These are phyloP conservation scores for Choristoneura fumiferana DNA, from an alignment of 1,140 invertebrate genomes.

Conservation along the genomic window DNA sequence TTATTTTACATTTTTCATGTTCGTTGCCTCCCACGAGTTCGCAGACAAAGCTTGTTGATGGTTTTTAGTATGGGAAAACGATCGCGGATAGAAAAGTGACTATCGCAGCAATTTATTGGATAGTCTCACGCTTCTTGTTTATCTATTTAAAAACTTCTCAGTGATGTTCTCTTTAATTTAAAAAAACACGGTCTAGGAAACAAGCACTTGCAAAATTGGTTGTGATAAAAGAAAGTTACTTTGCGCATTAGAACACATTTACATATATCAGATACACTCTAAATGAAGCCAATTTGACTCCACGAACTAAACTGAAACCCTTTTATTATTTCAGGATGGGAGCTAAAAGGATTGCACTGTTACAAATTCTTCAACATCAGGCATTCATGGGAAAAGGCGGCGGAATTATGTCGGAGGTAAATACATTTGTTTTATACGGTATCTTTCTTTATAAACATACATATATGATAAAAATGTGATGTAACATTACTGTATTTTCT, in stretches of 20 bases:
- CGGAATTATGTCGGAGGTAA: conserved; percentile 96
- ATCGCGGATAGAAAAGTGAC: conserved; percentile 26
- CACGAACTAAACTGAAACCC: conserved; percentile 7
- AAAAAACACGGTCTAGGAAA: too few species aligned
- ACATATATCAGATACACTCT: background rate
- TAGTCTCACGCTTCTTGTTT: background rate
- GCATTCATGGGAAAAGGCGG: conserved; percentile 97
- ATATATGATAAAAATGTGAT: background rate
- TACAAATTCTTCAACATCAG: conserved; percentile 97
- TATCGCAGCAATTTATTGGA: conserved; percentile 10
- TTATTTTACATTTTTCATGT: background rate
- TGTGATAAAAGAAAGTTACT: too few species aligned
- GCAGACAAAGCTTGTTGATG: conserved; percentile 20
- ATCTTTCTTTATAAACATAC: too few species aligned
- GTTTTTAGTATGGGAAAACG: conserved; percentile 25
- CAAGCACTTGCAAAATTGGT: too few species aligned
- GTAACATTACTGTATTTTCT: conserved; percentile 27
- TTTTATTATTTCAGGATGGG: conserved; percentile 89
- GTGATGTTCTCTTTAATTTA: conserved; percentile 1
- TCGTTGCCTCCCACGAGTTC: conserved; percentile 12
- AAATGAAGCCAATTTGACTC: background rate
- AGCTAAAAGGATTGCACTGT: conserved; percentile 93
- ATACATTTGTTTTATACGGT: conserved; percentile 27
- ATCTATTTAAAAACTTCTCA: background rate
- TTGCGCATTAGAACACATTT: too few species aligned